Evolutionary conservation across 1,140 invertebrate species (phyloP), one percentile per base, ranked within the genome.

Genomic region (Drosophila watanabei): DNA sequence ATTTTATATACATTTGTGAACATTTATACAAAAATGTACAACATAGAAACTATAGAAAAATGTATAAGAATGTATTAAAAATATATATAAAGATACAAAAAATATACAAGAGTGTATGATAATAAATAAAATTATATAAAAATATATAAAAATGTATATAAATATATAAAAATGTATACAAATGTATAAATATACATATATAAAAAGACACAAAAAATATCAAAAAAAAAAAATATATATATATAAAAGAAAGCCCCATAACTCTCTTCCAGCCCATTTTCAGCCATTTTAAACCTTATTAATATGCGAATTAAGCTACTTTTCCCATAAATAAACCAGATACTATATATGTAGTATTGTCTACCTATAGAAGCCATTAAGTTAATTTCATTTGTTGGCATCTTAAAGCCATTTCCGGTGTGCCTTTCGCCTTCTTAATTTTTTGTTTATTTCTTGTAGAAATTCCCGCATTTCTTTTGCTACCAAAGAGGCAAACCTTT

Each of bases 331-430:
- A 16, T 48, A 46, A 1, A 20, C 2, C n/a, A 9, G 14, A 28
- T 49, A 48, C 6, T 14, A 8, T 28, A 28, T 16, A 49, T 49
- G 20, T 54, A 16, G 14, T 37, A 56, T 66, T 56, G 39, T 56
- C 7, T 56, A 46, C 33, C 49, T 71, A 69, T 71, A 69, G n/a
- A 14, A 71, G 39, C 32, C 68, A 71, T 71, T 56, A 71, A 69
- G 39, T 37, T 46, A 75, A 75, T 65, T 58, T 65, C 52, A 52
- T 66, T 77, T 54, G 54, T 52, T 65, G 28, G 24, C 45, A 45
- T 33, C 61, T 59, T 33, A 32, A 73, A 35, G 5, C 70, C 28
- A 75, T 75, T 75, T 75, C 59, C 71, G 64, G 49, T 49, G 41
- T 35, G 28, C 49, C 30, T 52, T 18, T 32, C 49, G 33, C 32